Evolutionary conservation across 2,888 invertebrate genomes (phyloP).

Genomic region (Diarsia rubi): DNA sequence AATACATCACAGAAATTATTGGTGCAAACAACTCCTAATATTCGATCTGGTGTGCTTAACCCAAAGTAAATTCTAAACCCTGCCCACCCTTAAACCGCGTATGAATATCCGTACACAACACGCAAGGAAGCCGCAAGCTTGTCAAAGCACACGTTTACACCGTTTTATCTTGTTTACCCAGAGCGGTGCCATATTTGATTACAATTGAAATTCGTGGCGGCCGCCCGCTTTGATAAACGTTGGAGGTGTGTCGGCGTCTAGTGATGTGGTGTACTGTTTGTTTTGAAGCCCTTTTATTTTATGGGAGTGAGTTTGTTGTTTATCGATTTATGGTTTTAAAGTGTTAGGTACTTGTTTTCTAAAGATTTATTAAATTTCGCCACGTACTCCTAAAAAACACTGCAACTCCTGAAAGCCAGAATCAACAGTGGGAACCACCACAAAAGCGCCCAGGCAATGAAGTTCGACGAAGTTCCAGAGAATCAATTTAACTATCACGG

Average conservation of each 20-base stretch:
- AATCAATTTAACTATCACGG: too few species aligned
- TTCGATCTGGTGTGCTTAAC: neutral
- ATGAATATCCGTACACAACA: constrained; percentile 28
- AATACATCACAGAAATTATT: neutral
- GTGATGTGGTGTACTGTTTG: constrained; percentile 42
- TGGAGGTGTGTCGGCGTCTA: constrained; percentile 45
- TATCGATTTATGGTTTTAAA: constrained; percentile 33
- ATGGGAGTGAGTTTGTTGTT: constrained; percentile 22
- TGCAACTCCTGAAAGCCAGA: too few species aligned
- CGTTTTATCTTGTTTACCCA: constrained; percentile 88
- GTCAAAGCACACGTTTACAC: constrained; percentile 81
- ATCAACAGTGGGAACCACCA: too few species aligned
- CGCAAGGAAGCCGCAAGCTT: constrained; percentile 72
- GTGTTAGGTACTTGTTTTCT: too few species aligned
- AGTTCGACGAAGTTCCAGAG: too few species aligned
- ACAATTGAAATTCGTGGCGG: constrained; percentile 82
- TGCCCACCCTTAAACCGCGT: constrained; percentile 12
- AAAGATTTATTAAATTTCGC: too few species aligned
- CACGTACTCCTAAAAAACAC: too few species aligned
- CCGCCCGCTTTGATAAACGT: constrained; percentile 58
- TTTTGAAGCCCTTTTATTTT: constrained; percentile 50
- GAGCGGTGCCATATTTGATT: constrained; percentile 84
- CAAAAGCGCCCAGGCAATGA: too few species aligned
- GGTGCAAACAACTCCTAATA: neutral
- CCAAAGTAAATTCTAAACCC: constrained; percentile 1